Percentiles rank a stretch among this genome's conserved stretches.
Evolutionary conservation across 1,140 invertebrate species (phyloP).

Genomic region (Drosophila sp.): DNA sequence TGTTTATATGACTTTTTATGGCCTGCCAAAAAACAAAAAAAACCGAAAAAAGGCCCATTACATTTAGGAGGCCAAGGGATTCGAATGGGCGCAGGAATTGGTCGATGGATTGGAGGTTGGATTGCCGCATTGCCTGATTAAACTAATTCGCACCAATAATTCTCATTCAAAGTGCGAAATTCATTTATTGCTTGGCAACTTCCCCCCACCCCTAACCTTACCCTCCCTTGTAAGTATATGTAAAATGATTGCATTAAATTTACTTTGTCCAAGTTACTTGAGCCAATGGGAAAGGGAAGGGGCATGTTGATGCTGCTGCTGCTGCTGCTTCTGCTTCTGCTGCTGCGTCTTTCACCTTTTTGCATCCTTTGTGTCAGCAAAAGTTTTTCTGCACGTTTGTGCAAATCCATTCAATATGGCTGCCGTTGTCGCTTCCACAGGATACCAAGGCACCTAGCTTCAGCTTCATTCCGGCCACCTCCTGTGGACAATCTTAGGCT

Average conservation of each 20-base stretch:
- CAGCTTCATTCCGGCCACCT: slow-evolving; percentile 39
- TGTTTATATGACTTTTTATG: slow-evolving; percentile 81
- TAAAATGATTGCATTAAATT: slow-evolving; percentile 70
- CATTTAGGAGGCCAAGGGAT: slow-evolving; percentile 52
- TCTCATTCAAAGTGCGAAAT: slow-evolving; percentile 50
- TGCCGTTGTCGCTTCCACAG: slow-evolving; percentile 62
- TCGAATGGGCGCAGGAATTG: slow-evolving; percentile 48
- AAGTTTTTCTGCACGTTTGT: slow-evolving; percentile 79
- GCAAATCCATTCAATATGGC: slow-evolving; percentile 80
- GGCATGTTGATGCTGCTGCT: slow-evolving; percentile 19
- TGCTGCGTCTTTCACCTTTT: slow-evolving; percentile 70
- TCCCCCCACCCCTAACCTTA: background rate
- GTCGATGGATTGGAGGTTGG: slow-evolving; percentile 5
- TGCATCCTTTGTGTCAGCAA: slow-evolving; percentile 80
- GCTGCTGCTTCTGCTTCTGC: slow-evolving; percentile 36
- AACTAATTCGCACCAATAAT: slow-evolving; percentile 71
- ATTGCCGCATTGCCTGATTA: slow-evolving; percentile 59
- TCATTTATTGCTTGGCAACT: slow-evolving; percentile 18
- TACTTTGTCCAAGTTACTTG: slow-evolving; percentile 65
- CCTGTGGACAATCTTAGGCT: slow-evolving; percentile 70
- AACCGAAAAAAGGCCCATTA: slow-evolving; percentile 59
- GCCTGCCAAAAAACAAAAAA: slow-evolving; percentile 54
- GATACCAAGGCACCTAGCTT: slow-evolving; percentile 27
- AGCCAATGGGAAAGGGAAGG: background rate
- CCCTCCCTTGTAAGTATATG: slow-evolving; percentile 41